These are phyloP conservation scores for Platycheirus rosarum DNA, from an alignment of 2,888 invertebrate species.

Conservation along the genomic window DNA sequence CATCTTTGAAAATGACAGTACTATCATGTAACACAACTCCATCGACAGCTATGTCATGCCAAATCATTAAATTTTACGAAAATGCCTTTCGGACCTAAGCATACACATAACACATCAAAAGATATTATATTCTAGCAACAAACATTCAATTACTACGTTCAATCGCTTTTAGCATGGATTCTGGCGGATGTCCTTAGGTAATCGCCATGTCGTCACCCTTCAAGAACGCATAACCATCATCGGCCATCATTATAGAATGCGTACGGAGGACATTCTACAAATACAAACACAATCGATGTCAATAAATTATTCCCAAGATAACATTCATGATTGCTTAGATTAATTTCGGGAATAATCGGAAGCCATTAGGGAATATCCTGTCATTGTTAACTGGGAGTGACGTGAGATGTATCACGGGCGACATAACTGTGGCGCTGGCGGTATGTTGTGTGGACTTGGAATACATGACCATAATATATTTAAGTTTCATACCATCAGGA, in stretches of 20 bases:
- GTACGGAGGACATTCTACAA: slow-evolving; percentile 26
- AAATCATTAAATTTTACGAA: slow-evolving; percentile 53
- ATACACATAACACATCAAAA: slow-evolving; percentile 3
- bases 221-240: slow-evolving; percentile 27
- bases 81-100: slow-evolving; percentile 14
- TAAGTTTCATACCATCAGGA: slow-evolving; percentile 51
- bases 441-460: too few species aligned
- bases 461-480: slow-evolving; percentile 45
- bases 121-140: slow-evolving; percentile 17
- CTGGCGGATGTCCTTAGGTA: slow-evolving; percentile 46
- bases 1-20: slow-evolving; percentile 14
- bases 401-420: neutral
- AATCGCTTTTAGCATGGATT: neutral
- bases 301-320: slow-evolving; percentile 66
- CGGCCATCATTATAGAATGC: slow-evolving; percentile 21
- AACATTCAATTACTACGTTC: slow-evolving; percentile 64
- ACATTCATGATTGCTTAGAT: slow-evolving; percentile 62
- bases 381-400: slow-evolving; percentile 56
- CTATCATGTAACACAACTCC: slow-evolving; percentile 40
- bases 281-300: slow-evolving; percentile 43
- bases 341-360: slow-evolving; percentile 67
- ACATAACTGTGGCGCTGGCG: slow-evolving; percentile 2
- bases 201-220: slow-evolving; percentile 48
- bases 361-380: slow-evolving; percentile 59
- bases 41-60: slow-evolving; percentile 17